A percentile compares a stretch with the other conserved stretches of the same genome.
These are phyloP conservation scores for Priocnemis perturbator DNA, from an alignment of 2,888 invertebrate genomes.

Conservation along the genomic window DNA sequence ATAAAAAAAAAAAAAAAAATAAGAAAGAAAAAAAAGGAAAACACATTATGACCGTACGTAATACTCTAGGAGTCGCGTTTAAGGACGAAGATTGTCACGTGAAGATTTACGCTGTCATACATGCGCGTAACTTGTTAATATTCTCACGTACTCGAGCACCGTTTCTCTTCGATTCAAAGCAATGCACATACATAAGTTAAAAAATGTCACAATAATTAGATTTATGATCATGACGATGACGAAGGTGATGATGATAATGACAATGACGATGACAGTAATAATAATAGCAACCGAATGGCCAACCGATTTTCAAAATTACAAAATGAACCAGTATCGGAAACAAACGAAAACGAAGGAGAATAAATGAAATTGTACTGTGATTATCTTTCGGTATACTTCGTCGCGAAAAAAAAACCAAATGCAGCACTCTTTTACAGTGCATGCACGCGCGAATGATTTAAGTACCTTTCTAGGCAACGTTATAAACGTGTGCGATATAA, in stretches of 20 bases:
- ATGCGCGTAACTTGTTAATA: slow-evolving; percentile 19
- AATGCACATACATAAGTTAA: too few relatives aligned
- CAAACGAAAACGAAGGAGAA: slow-evolving; percentile 62
- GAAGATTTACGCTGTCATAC: slow-evolving; percentile 5
- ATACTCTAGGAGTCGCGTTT: slow-evolving; percentile 42
- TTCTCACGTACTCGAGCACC: not conserved
- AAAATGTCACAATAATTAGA: too few relatives aligned
- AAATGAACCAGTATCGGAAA: slow-evolving; percentile 44
- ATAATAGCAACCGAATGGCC: not conserved
- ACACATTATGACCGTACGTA: slow-evolving; percentile 38
- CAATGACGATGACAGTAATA: too few relatives aligned
- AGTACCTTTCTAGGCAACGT: slow-evolving; percentile 63
- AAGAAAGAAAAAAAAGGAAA: slow-evolving; percentile 45
- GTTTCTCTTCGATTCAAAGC: too few relatives aligned
- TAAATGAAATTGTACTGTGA: not conserved
- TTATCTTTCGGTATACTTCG: not conserved
- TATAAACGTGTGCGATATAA: slow-evolving; percentile 41
- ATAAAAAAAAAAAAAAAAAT: slow-evolving; percentile 46
- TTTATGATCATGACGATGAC: too few relatives aligned
- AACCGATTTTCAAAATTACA: slow-evolving; percentile 25
- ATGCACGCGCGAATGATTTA: slow-evolving; percentile 70
- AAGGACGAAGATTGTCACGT: slow-evolving; percentile 40
- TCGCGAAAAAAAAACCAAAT: too few relatives aligned
- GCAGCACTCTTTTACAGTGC: slow-evolving; percentile 17
- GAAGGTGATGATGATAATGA: too few relatives aligned